These are phyloP conservation scores for Holacanthella duospinosa DNA, from an alignment of 2,888 invertebrate genomes.

Conservation along the genomic window DNA sequence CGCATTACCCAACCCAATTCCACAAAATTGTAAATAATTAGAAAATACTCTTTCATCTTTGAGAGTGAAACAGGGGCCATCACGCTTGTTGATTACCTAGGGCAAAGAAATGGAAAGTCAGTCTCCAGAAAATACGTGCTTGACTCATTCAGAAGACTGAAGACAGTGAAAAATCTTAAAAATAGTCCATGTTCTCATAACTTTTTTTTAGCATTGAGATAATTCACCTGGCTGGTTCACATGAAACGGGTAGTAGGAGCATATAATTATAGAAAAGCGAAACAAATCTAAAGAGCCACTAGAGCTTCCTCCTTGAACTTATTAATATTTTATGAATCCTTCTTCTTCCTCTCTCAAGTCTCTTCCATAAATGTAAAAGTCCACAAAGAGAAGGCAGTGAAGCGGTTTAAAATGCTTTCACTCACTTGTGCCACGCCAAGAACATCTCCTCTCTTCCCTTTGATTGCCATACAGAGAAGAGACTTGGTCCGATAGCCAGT, in stretches of 20 bases:
- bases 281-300: neutral
- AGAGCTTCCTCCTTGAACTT: neutral
- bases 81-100: slow-evolving; percentile 80
- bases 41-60: slow-evolving; percentile 85
- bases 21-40: slow-evolving; percentile 90
- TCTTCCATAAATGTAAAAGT: neutral
- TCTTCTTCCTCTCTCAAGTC: neutral
- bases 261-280: neutral
- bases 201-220: neutral
- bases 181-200: neutral
- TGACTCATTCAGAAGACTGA: too few species aligned
- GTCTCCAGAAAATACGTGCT: neutral
- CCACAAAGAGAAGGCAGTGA: neutral
- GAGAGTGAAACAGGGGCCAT: slow-evolving; percentile 68
- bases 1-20: slow-evolving; percentile 89
- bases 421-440: slow-evolving; percentile 90
- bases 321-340: neutral
- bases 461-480: slow-evolving; percentile 89
- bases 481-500: slow-evolving; percentile 89
- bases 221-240: too few species aligned
- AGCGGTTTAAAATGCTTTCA: neutral
- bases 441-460: slow-evolving; percentile 86
- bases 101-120: slow-evolving; percentile 18
- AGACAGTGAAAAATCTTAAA: neutral
- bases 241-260: too few species aligned